Percentiles rank a stretch among this genome's conserved stretches.
Evolutionary conservation across 2,113 vertebrate genomes (phyloP).

Genomic region (Semicossyphus pulcher): DNA sequence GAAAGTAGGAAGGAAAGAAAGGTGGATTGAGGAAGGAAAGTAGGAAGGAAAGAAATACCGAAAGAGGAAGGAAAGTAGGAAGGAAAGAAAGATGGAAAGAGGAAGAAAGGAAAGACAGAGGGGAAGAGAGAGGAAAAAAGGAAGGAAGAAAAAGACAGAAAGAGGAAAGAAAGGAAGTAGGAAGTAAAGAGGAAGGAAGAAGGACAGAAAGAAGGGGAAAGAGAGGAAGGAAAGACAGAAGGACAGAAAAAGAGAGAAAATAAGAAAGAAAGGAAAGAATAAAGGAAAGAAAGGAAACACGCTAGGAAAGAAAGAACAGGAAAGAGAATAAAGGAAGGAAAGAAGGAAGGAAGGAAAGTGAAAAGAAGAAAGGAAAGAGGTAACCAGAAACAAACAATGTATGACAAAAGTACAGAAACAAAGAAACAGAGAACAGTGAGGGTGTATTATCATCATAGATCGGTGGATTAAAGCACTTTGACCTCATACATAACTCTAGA

Average conservation of each 20-base stretch:
- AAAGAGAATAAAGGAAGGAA: too few species aligned
- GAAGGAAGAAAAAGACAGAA: neutral
- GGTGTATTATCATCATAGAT: conserved; percentile 7
- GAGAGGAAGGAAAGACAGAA: too few species aligned
- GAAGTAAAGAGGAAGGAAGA: too few species aligned
- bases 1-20: neutral
- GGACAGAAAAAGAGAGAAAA: too few species aligned
- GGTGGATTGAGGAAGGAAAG: neutral
- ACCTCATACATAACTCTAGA: conserved; percentile 18
- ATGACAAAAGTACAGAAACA: too few species aligned
- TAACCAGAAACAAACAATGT: too few species aligned
- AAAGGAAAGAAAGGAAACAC: too few species aligned
- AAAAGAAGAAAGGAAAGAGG: neutral
- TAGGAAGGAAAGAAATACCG: neutral
- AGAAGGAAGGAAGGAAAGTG: too few species aligned
- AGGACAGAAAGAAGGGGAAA: too few species aligned
- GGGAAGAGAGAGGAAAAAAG: neutral
- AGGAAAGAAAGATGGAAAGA: neutral
- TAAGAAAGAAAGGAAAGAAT: too few species aligned
- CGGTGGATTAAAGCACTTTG: conserved; percentile 16
- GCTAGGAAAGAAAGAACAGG: too few species aligned
- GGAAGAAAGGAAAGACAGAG: neutral
- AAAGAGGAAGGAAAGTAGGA: neutral
- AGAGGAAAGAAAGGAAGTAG: neutral
- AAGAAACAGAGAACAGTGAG: neutral